A percentile compares a stretch with the other conserved stretches of the same genome.
phyloP scores from a whole-genome alignment of 2,113 vertebrate species.

The Meles meles region DNA sequence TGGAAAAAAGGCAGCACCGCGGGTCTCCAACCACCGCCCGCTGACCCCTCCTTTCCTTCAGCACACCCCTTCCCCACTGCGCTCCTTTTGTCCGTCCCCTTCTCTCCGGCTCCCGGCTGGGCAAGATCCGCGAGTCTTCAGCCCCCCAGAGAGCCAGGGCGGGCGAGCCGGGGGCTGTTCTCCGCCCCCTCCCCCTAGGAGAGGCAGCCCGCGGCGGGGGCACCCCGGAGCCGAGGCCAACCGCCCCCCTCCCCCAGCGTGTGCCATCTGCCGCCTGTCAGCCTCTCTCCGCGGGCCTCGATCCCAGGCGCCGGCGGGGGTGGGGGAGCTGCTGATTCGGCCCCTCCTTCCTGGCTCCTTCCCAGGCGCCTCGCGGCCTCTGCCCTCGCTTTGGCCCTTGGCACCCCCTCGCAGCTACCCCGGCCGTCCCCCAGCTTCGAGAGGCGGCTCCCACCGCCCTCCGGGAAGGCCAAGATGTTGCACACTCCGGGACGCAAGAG shows the following conservation, averaged over 20 bases:
- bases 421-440: not conserved
- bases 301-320: constrained; percentile 74
- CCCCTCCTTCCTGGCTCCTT: constrained; percentile 66
- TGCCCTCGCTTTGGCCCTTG: constrained; percentile 62
- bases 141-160: constrained; percentile 23
- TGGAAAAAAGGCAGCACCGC: not conserved
- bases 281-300: constrained; percentile 70
- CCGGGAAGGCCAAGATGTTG: not conserved
- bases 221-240: constrained; percentile 67
- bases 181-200: constrained; percentile 46
- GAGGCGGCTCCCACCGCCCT: not conserved
- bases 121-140: not conserved
- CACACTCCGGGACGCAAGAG: not conserved
- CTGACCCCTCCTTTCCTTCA: not conserved
- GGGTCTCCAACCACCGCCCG: not conserved
- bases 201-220: constrained; percentile 63
- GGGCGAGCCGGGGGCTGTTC: constrained; percentile 28
- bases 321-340: constrained; percentile 53
- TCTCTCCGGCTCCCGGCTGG: not conserved
- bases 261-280: constrained; percentile 79
- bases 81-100: constrained; percentile 35
- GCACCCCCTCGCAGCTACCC: not conserved
- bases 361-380: constrained; percentile 67
- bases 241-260: constrained; percentile 67
- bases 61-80: not conserved